Evolutionary conservation across 2,797 vertebrate species (phyloP), one percentile per base, ranked within the genome.

Genomic region (Halcyon leucocephala): DNA sequence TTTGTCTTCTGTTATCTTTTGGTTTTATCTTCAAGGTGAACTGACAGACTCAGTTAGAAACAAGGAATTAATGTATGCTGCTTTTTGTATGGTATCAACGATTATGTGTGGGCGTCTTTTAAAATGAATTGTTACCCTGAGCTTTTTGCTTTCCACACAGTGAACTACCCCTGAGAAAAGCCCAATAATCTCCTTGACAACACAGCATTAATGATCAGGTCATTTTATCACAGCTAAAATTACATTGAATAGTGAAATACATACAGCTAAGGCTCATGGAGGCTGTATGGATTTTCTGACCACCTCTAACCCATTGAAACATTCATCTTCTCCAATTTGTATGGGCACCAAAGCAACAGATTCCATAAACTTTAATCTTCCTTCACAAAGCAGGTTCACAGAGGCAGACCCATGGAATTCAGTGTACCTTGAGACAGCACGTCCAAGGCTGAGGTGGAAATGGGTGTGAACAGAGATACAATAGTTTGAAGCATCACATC

Each of bases 161-260:
- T 61, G 65, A 94, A 80, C 49, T 81, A n/a, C 7, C 48, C 74
- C 14, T 71, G 57, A 89, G 37, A 85, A 71, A 94, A 76, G 71
- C 49, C 83, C 93, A 31, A 92, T 84, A 67, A 72, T 86, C 85
- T 93, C 89, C 89, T 91, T 95, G 93, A 80, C 96, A 94, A 95
- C 64, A 14, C 11, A 69, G 31, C 11, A 67, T 85, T 71, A 94
- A 17, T 0, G 15, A 46, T 62, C 82, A 85, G 42, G 90, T 82
- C 24, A 64, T 74, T 93, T 87, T 82, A 73, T 51, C 51, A 55
- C 18, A 44, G 41, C 37, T 92, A 77, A 91, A 91, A 66, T 90
- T 33, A 83, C 14, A 14, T 70, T 91, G 84, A 96, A 87, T 28
- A 82, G 35, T 31, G 33, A 80, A 85, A 94, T 57, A 48, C 35